Conservation (phyloP, 2,797 vertebrate species). For the Alectoris magna region DNA sequence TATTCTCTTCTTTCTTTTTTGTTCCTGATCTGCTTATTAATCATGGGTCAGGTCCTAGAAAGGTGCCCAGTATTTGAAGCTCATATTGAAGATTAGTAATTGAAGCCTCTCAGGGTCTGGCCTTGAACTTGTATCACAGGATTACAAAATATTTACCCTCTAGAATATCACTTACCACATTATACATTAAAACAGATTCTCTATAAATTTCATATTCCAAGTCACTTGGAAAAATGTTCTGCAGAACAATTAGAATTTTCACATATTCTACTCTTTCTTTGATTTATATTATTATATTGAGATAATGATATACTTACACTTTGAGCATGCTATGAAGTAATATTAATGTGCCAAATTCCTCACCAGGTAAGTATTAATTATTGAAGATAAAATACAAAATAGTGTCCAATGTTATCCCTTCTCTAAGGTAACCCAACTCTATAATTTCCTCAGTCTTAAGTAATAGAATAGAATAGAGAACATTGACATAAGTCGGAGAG, state of each 20-base stretch:
- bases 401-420: background rate
- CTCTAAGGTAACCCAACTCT: background rate
- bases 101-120: background rate
- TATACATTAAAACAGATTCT: background rate
- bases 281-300: background rate
- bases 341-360: background rate
- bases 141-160: background rate
- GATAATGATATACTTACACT: background rate
- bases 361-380: background rate
- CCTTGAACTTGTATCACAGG: background rate
- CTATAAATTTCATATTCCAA: constrained; percentile 3
- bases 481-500: too few species aligned
- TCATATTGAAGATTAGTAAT: background rate
- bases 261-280: background rate
- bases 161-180: background rate
- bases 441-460: background rate
- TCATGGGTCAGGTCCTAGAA: background rate
- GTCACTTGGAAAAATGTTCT: constrained; percentile 2
- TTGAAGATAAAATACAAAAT: background rate
- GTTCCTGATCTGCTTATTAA: background rate
- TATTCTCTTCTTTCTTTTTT: background rate
- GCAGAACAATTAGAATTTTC: constrained; percentile 29
- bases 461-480: background rate
- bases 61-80: background rate
- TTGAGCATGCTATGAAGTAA: background rate